A percentile compares a stretch with the other conserved stretches of the same genome.
These are phyloP conservation scores for Smithornis capensis DNA, from an alignment of 2,113 vertebrate genomes.

Conservation along the genomic window DNA sequence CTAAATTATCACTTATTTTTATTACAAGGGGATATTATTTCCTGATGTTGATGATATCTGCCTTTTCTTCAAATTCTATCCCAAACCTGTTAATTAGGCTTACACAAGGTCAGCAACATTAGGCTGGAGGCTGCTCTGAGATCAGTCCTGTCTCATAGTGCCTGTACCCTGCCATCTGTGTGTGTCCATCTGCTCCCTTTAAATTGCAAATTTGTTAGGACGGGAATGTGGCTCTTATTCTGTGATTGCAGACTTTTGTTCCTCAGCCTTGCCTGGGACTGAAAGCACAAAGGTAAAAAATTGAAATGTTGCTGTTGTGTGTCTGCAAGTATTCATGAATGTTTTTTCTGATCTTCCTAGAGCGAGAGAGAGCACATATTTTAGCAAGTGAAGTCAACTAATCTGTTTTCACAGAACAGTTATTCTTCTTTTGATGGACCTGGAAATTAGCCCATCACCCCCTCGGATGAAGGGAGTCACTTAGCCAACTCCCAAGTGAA, in stretches of 20 bases:
- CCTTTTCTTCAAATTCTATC: background rate
- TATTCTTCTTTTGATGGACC: background rate
- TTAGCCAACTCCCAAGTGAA: background rate
- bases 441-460: background rate
- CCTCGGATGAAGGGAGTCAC: background rate
- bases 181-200: background rate
- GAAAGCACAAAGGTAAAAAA: background rate
- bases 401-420: background rate
- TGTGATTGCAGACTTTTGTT: background rate
- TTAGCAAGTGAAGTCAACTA: background rate
- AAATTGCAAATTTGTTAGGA: background rate
- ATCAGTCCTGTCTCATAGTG: background rate
- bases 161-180: background rate
- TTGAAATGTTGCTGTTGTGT: conserved; percentile 4
- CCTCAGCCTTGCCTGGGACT: background rate
- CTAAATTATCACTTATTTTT: background rate
- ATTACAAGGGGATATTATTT: background rate
- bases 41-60: background rate
- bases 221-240: background rate
- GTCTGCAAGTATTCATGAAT: background rate
- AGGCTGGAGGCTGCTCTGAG: background rate
- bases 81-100: background rate
- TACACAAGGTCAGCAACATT: background rate
- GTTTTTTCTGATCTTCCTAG: background rate
- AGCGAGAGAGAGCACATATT: background rate